Evolutionary conservation across 2,888 invertebrate species (phyloP).

Genomic region (Volucella zonaria): DNA sequence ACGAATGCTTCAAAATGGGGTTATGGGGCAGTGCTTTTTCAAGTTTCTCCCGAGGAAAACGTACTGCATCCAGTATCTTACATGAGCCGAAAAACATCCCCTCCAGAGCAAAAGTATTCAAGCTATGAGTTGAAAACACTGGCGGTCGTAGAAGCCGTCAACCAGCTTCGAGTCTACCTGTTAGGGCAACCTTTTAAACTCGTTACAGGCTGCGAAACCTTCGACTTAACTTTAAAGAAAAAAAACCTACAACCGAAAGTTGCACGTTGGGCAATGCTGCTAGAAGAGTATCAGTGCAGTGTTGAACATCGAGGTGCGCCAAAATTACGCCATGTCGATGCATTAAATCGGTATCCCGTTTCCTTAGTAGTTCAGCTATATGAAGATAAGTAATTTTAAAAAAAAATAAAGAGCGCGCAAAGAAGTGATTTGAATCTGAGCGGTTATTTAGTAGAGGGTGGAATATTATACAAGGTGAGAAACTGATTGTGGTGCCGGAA

Average conservation of each 20-base stretch:
- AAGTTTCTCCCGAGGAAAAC: too few relatives aligned
- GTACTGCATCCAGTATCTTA: too few relatives aligned
- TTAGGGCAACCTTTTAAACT: neutral
- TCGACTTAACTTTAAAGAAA: constrained; percentile 1
- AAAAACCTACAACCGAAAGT: too few relatives aligned
- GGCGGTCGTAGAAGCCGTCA: constrained; percentile 2
- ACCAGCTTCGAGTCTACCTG: neutral
- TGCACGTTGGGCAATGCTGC: constrained; percentile 14
- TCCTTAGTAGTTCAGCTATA: neutral
- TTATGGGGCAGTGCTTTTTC: too few relatives aligned
- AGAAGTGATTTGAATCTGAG: neutral
- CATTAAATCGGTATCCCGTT: constrained; percentile 2
- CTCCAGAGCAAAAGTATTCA: neutral
- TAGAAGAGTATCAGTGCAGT: constrained; percentile 10
- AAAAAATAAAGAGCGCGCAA: neutral
- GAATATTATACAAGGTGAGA: too few relatives aligned
- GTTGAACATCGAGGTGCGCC: neutral
- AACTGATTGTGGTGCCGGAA: neutral
- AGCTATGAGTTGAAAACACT: neutral
- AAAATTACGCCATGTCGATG: constrained; percentile 2
- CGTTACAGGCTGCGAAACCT: neutral
- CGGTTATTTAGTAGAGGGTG: constrained; percentile 2
- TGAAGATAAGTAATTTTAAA: neutral
- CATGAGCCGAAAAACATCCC: too few relatives aligned
- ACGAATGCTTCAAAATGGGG: neutral